These are phyloP conservation scores for Ptychodera flava DNA, from an alignment of 35 echinoderm and acorn worm genomes.

Conservation along the genomic window DNA sequence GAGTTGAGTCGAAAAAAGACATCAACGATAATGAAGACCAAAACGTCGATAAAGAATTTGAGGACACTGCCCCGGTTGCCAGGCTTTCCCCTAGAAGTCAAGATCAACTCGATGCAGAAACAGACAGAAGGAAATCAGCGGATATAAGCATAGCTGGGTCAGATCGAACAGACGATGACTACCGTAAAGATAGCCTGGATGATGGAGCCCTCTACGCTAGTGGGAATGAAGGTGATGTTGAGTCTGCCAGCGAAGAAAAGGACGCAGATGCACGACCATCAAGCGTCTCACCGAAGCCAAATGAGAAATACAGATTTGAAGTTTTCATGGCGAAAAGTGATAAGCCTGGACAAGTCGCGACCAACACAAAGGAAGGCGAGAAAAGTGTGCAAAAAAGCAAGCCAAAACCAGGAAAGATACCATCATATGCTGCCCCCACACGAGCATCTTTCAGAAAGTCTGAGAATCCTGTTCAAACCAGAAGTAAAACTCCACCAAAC, in stretches of 20 bases:
- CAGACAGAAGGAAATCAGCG: neutral
- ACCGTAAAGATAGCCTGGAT: neutral
- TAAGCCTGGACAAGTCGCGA: no score
- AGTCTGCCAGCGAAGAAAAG: neutral
- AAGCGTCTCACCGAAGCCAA: neutral
- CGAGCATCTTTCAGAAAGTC: no score
- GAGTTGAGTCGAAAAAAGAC: neutral
- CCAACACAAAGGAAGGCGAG: no score
- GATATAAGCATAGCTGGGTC: neutral
- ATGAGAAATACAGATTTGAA: neutral
- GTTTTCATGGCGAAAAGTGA: neutral
- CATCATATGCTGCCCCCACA: no score
- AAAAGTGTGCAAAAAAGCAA: no score
- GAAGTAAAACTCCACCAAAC: no score
- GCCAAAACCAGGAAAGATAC: no score
- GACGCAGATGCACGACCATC: neutral
- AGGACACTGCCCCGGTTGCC: no score
- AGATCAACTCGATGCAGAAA: neutral
- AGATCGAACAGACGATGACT: neutral
- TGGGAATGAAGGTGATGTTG: neutral
- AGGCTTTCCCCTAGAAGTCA: neutral
- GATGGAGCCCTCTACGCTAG: neutral
- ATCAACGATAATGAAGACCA: neutral
- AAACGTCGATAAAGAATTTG: neutral
- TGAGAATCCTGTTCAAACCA: no score